Percentiles rank a stretch among this genome's conserved stretches.
Evolutionary conservation across 2,888 invertebrate genomes (phyloP).

Genomic region (Mimachlamys varia): DNA sequence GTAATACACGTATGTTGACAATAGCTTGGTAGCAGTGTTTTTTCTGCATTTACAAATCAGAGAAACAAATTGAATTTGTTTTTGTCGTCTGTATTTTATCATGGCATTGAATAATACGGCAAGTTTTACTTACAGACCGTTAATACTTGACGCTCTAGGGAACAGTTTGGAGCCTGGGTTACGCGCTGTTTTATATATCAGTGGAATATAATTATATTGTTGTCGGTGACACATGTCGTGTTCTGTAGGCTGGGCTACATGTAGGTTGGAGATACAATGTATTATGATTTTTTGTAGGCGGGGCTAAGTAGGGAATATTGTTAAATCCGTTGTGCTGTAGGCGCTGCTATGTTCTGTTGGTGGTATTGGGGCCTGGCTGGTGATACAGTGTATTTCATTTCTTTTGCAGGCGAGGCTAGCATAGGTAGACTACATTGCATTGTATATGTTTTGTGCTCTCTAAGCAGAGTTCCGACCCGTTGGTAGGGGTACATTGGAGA

Average conservation of each 20-base stretch:
- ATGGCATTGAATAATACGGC: neutral
- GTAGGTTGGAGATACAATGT: too few relatives aligned
- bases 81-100: neutral
- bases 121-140: neutral
- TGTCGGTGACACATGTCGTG: constrained; percentile 11
- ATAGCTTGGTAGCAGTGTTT: neutral
- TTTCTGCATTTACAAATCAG: neutral
- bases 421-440: neutral
- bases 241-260: too few relatives aligned
- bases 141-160: neutral
- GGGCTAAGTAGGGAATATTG: neutral
- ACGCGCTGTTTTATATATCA: neutral
- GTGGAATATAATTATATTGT: neutral
- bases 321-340: too few relatives aligned
- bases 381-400: too few relatives aligned
- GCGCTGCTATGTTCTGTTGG: too few relatives aligned
- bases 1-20: neutral
- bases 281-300: too few relatives aligned
- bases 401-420: too few relatives aligned
- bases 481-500: too few relatives aligned
- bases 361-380: too few relatives aligned
- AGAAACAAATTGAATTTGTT: constrained; percentile 20
- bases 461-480: too few relatives aligned
- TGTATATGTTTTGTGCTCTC: too few relatives aligned
- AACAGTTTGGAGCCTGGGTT: neutral